Evolutionary conservation across 2,888 invertebrate species (phyloP).

Genomic region (Eilema caniola): DNA sequence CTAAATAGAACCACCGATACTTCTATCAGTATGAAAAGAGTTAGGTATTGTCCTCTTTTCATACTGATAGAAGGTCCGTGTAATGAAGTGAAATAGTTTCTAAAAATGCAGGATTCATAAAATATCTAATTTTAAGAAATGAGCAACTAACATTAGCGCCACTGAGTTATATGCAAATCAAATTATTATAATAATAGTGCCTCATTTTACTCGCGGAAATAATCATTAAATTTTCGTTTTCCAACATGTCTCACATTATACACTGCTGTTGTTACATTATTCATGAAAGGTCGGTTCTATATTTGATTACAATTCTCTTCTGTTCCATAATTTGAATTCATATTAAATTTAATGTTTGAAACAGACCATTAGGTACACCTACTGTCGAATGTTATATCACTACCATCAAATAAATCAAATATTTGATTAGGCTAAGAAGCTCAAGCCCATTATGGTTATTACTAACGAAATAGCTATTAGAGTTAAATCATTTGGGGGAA

Average conservation of each 20-base stretch:
- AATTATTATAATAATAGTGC: not conserved
- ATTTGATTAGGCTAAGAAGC: constrained; percentile 19
- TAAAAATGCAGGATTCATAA: not conserved
- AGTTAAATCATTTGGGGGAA: constrained; percentile 3
- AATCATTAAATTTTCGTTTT: not conserved
- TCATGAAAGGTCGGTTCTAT: constrained; percentile 14
- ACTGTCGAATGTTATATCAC: not conserved
- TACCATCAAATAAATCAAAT: constrained; percentile 9
- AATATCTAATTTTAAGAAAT: not conserved
- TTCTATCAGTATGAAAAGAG: no score
- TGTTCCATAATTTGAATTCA: constrained; percentile 22
- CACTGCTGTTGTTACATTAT: constrained; percentile 14
- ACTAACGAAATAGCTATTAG: constrained; percentile 23
- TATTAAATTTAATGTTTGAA: constrained; percentile 2
- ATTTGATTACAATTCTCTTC: constrained; percentile 18
- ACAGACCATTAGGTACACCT: not conserved
- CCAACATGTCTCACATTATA: not conserved
- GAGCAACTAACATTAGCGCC: not conserved
- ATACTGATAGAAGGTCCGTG: no score
- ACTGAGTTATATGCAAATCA: not conserved
- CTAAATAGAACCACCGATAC: no score
- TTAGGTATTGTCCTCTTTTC: no score
- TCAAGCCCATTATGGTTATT: constrained; percentile 1
- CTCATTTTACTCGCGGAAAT: not conserved
- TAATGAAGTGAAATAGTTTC: not conserved